Evolutionary conservation across 2,888 invertebrate genomes (phyloP).

Genomic region (Leptinotarsa peninsularis): DNA sequence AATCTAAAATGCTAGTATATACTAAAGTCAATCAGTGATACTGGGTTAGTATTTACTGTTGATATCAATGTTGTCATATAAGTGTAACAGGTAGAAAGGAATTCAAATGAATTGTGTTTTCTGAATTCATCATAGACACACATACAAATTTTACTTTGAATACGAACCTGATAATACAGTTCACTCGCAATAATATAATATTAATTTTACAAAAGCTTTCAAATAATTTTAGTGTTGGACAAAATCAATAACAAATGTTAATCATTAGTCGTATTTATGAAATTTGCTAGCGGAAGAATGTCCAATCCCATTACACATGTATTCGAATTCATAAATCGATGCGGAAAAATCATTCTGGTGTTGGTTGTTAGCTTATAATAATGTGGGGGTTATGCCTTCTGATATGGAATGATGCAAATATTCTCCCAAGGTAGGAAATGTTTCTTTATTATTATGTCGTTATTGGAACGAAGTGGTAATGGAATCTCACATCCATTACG

Average conservation of each 20-base stretch:
- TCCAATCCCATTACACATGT: neutral
- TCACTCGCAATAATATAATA: neutral
- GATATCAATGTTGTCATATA: too few species aligned
- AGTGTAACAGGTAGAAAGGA: too few species aligned
- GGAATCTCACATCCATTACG: too few species aligned
- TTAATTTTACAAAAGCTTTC: neutral
- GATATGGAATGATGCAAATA: too few species aligned
- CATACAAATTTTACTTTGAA: neutral
- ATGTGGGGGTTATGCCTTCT: too few species aligned
- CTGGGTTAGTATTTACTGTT: too few species aligned
- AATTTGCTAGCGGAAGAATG: neutral
- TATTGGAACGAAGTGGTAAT: too few species aligned
- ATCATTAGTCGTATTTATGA: slow-evolving; percentile 11
- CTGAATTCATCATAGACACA: neutral
- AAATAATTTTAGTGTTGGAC: neutral
- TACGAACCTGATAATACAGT: neutral
- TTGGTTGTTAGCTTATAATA: too few species aligned
- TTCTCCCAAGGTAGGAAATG: too few species aligned
- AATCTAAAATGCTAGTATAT: too few species aligned
- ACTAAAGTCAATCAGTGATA: too few species aligned
- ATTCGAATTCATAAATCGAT: neutral
- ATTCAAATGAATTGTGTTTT: neutral
- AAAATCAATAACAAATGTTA: slow-evolving; percentile 13
- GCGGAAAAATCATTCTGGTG: neutral
- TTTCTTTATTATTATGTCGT: too few species aligned